Conservation (phyloP, 2,113 vertebrate genomes). For the Corythaeola cristata region DNA sequence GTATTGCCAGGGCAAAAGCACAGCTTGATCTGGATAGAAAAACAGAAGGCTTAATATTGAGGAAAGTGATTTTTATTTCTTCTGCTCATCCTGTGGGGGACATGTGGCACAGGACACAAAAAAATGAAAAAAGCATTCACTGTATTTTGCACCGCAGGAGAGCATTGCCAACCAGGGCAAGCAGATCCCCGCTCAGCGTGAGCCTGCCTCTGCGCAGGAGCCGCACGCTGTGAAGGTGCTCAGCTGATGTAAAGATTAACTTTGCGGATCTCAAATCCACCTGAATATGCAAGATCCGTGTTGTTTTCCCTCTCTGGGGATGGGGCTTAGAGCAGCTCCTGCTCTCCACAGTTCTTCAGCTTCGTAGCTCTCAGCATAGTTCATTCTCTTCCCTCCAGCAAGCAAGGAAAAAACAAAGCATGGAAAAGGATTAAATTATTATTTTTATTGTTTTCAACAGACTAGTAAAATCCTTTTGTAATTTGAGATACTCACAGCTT, state of each 20-base stretch:
- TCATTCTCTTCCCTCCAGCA: not conserved
- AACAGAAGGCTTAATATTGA: not conserved
- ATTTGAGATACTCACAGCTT: not conserved
- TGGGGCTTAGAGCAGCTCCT: not conserved
- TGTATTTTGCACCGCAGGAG: not conserved
- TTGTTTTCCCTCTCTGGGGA: not conserved
- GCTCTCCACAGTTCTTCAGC: not conserved
- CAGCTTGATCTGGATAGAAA: not conserved
- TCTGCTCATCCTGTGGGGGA: not conserved
- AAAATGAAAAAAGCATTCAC: accelerated
- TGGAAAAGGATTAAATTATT: not conserved
- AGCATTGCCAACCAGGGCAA: not conserved
- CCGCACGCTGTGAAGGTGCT: not conserved
- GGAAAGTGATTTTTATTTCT: not conserved
- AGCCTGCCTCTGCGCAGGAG: not conserved
- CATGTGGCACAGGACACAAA: not conserved
- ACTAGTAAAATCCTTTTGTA: not conserved
- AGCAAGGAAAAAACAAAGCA: not conserved
- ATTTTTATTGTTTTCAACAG: not conserved
- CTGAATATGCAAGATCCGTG: not conserved
- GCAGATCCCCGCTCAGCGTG: not conserved
- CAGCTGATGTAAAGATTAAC: not conserved
- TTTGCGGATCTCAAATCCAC: not conserved
- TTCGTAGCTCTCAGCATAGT: not conserved
- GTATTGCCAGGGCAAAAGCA: not conserved